Evolutionary conservation across 92 coral and sea anemone genomes (phyloP).

Genomic region (Meandrina meandrites): DNA sequence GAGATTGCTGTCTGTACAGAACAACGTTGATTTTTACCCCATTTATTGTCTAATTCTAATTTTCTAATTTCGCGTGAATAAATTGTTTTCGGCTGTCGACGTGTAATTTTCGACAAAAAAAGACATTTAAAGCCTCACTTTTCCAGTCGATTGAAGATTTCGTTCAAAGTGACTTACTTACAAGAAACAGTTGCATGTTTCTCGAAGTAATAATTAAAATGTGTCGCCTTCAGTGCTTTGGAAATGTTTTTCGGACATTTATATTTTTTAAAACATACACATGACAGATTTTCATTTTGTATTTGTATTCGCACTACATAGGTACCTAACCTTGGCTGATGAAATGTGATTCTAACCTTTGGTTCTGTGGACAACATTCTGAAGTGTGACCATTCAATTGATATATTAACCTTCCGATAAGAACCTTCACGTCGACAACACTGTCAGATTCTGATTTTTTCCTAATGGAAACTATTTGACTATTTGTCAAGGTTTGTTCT

Average conservation of each 20-base stretch:
- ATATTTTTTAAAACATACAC: not conserved
- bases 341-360: not conserved
- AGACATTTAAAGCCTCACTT: not conserved
- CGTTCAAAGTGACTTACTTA: not conserved
- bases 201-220: not conserved
- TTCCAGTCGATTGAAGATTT: not conserved
- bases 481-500: not conserved
- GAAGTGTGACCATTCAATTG: not conserved
- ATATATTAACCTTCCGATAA: not conserved
- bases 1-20: not conserved
- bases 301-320: not conserved
- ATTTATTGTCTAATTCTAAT: not conserved
- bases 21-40: not conserved
- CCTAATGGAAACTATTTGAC: not conserved
- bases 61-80: not conserved
- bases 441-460: not conserved
- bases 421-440: not conserved
- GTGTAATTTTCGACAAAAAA: not conserved
- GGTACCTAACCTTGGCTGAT: not conserved
- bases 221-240: not conserved
- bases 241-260: not conserved
- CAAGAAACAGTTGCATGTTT: not conserved
- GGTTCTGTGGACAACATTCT: not conserved
- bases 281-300: not conserved
- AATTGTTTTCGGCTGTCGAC: not conserved